Percentiles rank a stretch among this genome's conserved stretches.
These are phyloP conservation scores for Cebuella pygmaea DNA, from an alignment of 2,797 vertebrate genomes.

Conservation along the genomic window DNA sequence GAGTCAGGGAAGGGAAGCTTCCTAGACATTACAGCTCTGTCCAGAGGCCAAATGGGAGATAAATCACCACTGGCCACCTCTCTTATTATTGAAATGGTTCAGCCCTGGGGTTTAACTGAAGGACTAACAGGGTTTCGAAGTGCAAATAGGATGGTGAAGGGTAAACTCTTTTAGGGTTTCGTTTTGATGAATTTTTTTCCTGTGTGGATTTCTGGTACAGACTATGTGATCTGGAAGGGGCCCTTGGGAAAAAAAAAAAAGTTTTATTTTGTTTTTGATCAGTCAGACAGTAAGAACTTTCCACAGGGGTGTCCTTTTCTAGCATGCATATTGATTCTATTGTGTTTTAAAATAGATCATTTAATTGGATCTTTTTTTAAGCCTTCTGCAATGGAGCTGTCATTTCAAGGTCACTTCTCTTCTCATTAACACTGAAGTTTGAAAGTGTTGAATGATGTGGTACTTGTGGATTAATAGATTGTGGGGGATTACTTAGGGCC, in stretches of 20 bases:
- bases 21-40: slow-evolving; percentile 84
- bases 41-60: slow-evolving; percentile 87
- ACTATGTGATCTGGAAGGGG: slow-evolving; percentile 86
- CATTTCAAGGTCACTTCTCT: slow-evolving; percentile 86
- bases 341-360: slow-evolving; percentile 86
- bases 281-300: slow-evolving; percentile 86
- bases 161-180: slow-evolving; percentile 88
- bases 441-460: slow-evolving; percentile 38
- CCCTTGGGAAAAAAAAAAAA: slow-evolving; percentile 71
- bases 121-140: slow-evolving; percentile 88
- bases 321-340: slow-evolving; percentile 84
- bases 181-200: slow-evolving; percentile 88
- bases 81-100: slow-evolving; percentile 87
- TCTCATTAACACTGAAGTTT: slow-evolving; percentile 75
- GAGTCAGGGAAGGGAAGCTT: slow-evolving; percentile 71
- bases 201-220: slow-evolving; percentile 87
- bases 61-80: slow-evolving; percentile 86
- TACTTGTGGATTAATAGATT: slow-evolving; percentile 26
- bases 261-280: slow-evolving; percentile 87
- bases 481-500: background rate
- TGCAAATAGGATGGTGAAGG: slow-evolving; percentile 88
- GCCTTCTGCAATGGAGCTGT: slow-evolving; percentile 77
- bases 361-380: slow-evolving; percentile 82
- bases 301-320: slow-evolving; percentile 82
- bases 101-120: slow-evolving; percentile 87